Percentiles rank a stretch among this genome's conserved stretches.
Conservation (phyloP, 2,888 invertebrate genomes). For the Rhingia campestris region DNA sequence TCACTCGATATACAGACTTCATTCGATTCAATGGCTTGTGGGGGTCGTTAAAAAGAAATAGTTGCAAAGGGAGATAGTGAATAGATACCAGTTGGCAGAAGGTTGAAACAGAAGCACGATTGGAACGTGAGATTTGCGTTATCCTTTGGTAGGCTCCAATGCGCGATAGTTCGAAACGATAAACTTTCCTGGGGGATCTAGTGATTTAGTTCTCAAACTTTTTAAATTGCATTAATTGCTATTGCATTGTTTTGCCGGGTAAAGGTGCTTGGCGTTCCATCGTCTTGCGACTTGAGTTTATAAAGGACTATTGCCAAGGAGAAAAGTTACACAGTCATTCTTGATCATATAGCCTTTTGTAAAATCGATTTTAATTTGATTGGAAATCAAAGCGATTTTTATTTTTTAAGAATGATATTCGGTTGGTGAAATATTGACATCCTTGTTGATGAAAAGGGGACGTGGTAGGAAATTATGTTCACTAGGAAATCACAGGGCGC, state of each 20-base stretch:
- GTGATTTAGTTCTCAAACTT: slow-evolving; percentile 28
- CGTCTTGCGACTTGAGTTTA: not conserved
- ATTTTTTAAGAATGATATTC: too few relatives aligned
- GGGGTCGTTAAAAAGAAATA: not conserved
- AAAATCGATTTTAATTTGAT: slow-evolving; percentile 12
- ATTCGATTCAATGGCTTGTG: not conserved
- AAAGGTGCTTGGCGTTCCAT: not conserved
- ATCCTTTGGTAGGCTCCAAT: slow-evolving; percentile 3
- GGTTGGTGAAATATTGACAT: too few relatives aligned
- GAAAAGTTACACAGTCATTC: not conserved
- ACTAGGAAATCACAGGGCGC: too few relatives aligned
- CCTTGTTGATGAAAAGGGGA: too few relatives aligned
- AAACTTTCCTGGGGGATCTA: slow-evolving; percentile 29
- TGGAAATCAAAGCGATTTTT: too few relatives aligned
- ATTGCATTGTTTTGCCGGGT: slow-evolving; percentile 29
- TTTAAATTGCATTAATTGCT: slow-evolving; percentile 40
- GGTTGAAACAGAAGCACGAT: not conserved
- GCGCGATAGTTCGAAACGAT: not conserved
- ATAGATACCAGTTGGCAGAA: not conserved
- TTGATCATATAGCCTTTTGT: slow-evolving; percentile 23
- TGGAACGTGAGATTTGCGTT: slow-evolving; percentile 14
- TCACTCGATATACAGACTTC: not conserved
- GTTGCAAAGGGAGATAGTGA: not conserved
- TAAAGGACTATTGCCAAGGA: not conserved
- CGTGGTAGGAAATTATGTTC: too few relatives aligned